A percentile compares a stretch with the other conserved stretches of the same genome.
Evolutionary conservation across 1,140 invertebrate genomes (phyloP).

Genomic region (Lepidotrigona ventralis): DNA sequence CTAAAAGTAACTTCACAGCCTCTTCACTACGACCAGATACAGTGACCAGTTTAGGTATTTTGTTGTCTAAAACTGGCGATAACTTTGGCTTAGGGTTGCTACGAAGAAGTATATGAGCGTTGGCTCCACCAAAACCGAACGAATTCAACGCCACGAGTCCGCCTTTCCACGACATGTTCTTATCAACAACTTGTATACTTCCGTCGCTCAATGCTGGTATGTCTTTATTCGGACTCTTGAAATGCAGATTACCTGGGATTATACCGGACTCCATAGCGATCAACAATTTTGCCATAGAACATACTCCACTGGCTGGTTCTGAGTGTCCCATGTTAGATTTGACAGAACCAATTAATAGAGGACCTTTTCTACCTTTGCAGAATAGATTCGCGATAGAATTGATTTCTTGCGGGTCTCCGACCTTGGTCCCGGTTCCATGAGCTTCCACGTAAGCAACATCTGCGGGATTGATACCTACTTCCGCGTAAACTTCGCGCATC

Average conservation of each 20-base stretch:
- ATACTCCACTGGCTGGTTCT: slow-evolving; percentile 95
- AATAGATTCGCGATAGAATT: slow-evolving; percentile 96
- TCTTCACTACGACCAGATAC: slow-evolving; percentile 93
- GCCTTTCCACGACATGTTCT: slow-evolving; percentile 90
- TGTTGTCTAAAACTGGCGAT: slow-evolving; percentile 79
- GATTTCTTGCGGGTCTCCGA: slow-evolving; percentile 97
- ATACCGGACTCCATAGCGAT: slow-evolving; percentile 93
- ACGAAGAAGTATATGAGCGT: slow-evolving; percentile 93
- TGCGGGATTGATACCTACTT: slow-evolving; percentile 89
- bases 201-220: slow-evolving; percentile 94
- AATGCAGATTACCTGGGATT: slow-evolving; percentile 96
- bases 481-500: slow-evolving; percentile 91
- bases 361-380: slow-evolving; percentile 89
- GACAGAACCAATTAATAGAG: slow-evolving; percentile 95
- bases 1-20: slow-evolving; percentile 86
- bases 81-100: slow-evolving; percentile 88
- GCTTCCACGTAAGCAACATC: slow-evolving; percentile 95
- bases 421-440: slow-evolving; percentile 97
- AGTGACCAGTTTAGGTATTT: slow-evolving; percentile 86
- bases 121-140: slow-evolving; percentile 98
- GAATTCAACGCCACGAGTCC: slow-evolving; percentile 94
- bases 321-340: slow-evolving; percentile 99
- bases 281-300: slow-evolving; percentile 93
- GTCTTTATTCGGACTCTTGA: slow-evolving; percentile 90
- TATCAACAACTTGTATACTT: slow-evolving; percentile 91